Evolutionary conservation across 2,113 vertebrate species (phyloP).

Genomic region (Pycnonotus jocosus): DNA sequence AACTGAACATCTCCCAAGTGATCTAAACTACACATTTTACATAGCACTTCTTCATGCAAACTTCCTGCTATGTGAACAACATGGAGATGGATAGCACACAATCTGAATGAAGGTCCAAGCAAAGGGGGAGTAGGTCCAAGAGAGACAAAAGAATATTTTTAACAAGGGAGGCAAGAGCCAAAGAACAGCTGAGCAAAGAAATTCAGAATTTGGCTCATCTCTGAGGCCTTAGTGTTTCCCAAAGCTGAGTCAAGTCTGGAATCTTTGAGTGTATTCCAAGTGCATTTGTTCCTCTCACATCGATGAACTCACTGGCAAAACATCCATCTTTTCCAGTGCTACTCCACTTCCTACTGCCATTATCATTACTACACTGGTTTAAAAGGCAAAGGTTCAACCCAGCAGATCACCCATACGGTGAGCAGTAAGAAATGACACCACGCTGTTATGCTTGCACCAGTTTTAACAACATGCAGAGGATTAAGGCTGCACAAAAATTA

Average conservation of each 20-base stretch:
- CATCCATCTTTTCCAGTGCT: neutral
- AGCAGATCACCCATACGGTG: neutral
- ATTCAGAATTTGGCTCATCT: neutral
- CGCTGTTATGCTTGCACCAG: neutral
- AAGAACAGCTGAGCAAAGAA: neutral
- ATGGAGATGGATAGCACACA: neutral
- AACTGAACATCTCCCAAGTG: neutral
- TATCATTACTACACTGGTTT: neutral
- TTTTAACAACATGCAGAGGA: neutral
- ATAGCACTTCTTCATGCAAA: neutral
- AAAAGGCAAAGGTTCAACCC: constrained; percentile 2
- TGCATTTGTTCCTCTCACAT: neutral
- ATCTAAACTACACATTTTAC: neutral
- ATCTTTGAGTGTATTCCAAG: neutral
- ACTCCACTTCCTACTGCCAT: neutral
- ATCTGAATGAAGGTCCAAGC: neutral
- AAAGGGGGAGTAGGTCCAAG: neutral
- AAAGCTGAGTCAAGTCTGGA: constrained; percentile 17
- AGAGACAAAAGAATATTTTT: neutral
- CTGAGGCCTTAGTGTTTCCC: neutral
- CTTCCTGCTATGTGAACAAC: neutral
- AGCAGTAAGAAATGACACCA: neutral
- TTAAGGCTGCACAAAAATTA: neutral
- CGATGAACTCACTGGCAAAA: constrained; percentile 53
- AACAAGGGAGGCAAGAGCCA: neutral